phyloP scores from a whole-genome alignment of 2,888 invertebrate species.

The Homarus gammarus region DNA sequence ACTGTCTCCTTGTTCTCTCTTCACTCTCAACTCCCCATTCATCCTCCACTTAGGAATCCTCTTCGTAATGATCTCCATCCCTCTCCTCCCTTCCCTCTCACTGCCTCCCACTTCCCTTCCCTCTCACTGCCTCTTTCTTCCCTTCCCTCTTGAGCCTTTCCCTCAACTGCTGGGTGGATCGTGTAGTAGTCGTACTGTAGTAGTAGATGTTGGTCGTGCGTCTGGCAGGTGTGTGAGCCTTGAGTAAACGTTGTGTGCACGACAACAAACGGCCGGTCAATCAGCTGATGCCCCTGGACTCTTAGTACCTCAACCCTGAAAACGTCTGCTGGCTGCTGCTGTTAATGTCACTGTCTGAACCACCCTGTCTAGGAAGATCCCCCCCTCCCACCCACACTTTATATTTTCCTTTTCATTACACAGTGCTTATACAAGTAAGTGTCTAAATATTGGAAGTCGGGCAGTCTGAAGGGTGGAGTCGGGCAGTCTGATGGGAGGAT shows the following conservation, averaged over 20 bases:
- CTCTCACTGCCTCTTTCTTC: background rate
- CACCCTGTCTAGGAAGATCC: background rate
- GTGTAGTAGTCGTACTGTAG: too few species aligned
- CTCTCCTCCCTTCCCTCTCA: background rate
- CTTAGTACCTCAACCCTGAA: background rate
- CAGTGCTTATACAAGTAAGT: constrained; percentile 29
- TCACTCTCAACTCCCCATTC: background rate
- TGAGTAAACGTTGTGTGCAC: constrained; percentile 39
- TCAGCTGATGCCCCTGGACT: constrained; percentile 3
- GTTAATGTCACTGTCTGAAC: background rate
- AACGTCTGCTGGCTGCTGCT: constrained; percentile 3
- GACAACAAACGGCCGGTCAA: constrained; percentile 43
- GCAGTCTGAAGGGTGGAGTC: background rate
- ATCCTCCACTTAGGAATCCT: too few species aligned
- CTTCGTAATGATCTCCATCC: background rate
- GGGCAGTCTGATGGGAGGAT: background rate
- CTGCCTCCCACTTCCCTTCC: background rate
- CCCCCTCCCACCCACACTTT: too few species aligned
- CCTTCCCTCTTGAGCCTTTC: background rate
- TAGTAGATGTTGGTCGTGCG: background rate
- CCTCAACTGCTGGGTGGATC: too few species aligned
- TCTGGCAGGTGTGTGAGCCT: constrained; percentile 38
- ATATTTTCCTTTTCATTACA: constrained; percentile 32
- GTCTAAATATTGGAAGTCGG: background rate
- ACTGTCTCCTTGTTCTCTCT: background rate